Base-by-base conservation (phyloP, 1,140 invertebrate species). In the Scaptomyza pallida region DNA sequence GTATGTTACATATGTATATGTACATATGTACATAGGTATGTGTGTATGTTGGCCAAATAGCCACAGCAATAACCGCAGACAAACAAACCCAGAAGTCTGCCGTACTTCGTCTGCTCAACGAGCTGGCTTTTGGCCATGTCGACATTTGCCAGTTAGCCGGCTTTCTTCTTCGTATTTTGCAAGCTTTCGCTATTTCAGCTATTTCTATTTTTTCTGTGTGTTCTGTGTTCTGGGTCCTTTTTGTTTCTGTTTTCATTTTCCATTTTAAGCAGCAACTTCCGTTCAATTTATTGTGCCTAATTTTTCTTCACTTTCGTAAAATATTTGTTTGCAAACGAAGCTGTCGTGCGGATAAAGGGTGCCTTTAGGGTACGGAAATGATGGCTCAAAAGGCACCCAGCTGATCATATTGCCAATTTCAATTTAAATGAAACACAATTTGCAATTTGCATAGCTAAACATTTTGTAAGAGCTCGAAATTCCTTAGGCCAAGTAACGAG, bases 241-340 rank as follows among this genome's bases (percentile, higher is more conserved):
- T 54, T 37, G 12, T 47, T 73, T 57, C 37, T 57, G 44, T 44
- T 68, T 55, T 54, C 41, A 44, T 57, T 72, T 81, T 77, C 65
- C 82, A 72, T 72, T 88, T 88, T 89, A 77, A 82, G 82, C 75
- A 82, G 78, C 78, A 78, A 86, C 82, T 88, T 86, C 82, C 82
- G 82, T 72, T 89, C 82, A 88, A 88, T 89, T 88, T 88, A 88
- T 83, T 88, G 75, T 76, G 63, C 61, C 82, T 88, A 88, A 88
- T 88, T 86, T 88, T 81, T 86, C 78, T 85, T 77, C 73, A 88
- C 81, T 86, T 86, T 73, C 45, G 44, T 17, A 75, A 69, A 72
- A 61, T 44, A 75, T 72, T 75, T 75, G 45, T 57, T 30, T 35
- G 33, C 1, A 52, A 71, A 67, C 75, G 47, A 61, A 12, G 56